phyloP scores from a whole-genome alignment of 2,113 vertebrate genomes.

The Periophthalmus modestus region DNA sequence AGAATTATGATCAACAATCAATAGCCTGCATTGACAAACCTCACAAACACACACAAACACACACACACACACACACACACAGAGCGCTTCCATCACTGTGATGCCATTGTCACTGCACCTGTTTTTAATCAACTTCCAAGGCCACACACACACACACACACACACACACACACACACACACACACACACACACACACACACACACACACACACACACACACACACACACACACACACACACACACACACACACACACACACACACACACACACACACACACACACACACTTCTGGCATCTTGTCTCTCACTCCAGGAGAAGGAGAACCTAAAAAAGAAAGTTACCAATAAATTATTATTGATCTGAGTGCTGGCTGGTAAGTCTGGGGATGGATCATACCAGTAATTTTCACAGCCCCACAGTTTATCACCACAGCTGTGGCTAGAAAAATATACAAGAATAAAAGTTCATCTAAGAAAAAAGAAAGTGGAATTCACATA shows the following conservation, averaged over 20 bases:
- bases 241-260: constrained; percentile 45
- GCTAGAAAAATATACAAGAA: background rate
- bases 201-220: constrained; percentile 28
- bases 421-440: constrained; percentile 60
- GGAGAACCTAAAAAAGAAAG: constrained; percentile 52
- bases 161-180: background rate
- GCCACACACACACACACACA: constrained; percentile 52
- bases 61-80: constrained; percentile 16
- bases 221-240: constrained; percentile 50
- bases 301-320: constrained; percentile 33
- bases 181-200: background rate
- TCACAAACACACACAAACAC: constrained; percentile 9
- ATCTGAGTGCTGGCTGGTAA: constrained; percentile 53
- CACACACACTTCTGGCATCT: constrained; percentile 38
- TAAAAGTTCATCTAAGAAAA: background rate
- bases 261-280: constrained; percentile 27
- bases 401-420: constrained; percentile 60
- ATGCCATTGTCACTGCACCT: constrained; percentile 70
- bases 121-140: constrained; percentile 76
- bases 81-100: constrained; percentile 68
- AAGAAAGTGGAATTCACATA: background rate
- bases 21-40: constrained; percentile 34
- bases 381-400: constrained; percentile 57
- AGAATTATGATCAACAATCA: constrained; percentile 76
- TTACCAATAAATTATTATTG: constrained; percentile 75